phyloP scores from a whole-genome alignment of 2,113 vertebrate species.

The Ranitomeya variabilis region DNA sequence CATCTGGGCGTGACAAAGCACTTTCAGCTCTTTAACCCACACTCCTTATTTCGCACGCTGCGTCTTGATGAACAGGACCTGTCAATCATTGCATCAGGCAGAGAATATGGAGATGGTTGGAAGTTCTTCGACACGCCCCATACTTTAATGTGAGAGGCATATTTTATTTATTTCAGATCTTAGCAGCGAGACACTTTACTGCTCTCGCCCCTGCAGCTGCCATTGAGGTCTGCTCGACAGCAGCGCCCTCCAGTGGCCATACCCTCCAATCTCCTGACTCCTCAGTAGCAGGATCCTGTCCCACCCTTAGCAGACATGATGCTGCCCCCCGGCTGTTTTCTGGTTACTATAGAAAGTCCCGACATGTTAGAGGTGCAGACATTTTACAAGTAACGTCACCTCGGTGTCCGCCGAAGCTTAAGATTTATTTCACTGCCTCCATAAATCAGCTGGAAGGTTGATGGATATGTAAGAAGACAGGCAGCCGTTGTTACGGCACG shows the following conservation, averaged over 20 bases:
- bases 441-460: conserved; percentile 26
- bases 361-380: conserved; percentile 36
- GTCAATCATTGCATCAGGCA: no score
- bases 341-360: background rate
- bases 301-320: background rate
- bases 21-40: no score
- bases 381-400: conserved; percentile 23
- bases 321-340: conserved; percentile 10
- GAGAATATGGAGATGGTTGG: no score
- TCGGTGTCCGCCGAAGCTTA: background rate
- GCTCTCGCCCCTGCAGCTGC: no score
- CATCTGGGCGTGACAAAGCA: no score
- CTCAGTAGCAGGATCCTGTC: background rate
- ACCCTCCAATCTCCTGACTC: background rate
- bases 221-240: background rate
- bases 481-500: background rate
- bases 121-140: no score
- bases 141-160: no score
- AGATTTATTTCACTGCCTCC: conserved; percentile 2
- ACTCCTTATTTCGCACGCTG: no score
- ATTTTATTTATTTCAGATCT: no score
- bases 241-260: background rate
- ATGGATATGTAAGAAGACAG: background rate
- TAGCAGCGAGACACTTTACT: no score
- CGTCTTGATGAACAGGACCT: no score